A percentile compares a stretch with the other conserved stretches of the same genome.
These are phyloP conservation scores for Mungos mungo DNA, from an alignment of 2,113 vertebrate species.

Conservation along the genomic window DNA sequence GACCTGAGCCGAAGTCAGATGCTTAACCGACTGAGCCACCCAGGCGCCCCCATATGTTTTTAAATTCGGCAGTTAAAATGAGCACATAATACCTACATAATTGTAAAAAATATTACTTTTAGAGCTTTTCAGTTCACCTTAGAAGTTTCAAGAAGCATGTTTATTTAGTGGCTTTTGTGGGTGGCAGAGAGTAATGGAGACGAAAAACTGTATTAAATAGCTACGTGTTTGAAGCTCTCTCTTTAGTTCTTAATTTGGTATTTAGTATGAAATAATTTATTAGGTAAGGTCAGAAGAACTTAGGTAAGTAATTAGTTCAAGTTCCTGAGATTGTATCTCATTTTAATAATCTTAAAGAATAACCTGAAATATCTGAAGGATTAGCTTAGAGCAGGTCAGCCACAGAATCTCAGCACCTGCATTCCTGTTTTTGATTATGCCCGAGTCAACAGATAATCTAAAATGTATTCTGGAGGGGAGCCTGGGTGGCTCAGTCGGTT, in stretches of 20 bases:
- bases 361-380: background rate
- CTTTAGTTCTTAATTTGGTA: slow-evolving; percentile 23
- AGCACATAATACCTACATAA: background rate
- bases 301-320: background rate
- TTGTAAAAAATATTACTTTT: background rate
- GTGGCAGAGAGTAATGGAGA: background rate
- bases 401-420: background rate
- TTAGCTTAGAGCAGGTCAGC: background rate
- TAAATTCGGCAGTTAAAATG: slow-evolving; percentile 17
- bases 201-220: background rate
- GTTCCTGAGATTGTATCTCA: background rate
- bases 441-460: background rate
- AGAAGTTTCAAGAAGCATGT: background rate
- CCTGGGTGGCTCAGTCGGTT: no score
- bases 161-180: background rate
- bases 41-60: background rate
- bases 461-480: background rate
- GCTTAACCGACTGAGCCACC: no score
- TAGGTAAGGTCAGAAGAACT: background rate
- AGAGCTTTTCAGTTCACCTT: background rate
- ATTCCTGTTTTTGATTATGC: background rate
- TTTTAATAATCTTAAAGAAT: background rate
- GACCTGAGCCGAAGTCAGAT: no score
- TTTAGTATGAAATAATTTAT: background rate
- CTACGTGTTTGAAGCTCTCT: background rate